Evolutionary conservation across 2,113 vertebrate species (phyloP), one percentile per base, ranked within the genome.

Genomic region (Zosterops pallidus): DNA sequence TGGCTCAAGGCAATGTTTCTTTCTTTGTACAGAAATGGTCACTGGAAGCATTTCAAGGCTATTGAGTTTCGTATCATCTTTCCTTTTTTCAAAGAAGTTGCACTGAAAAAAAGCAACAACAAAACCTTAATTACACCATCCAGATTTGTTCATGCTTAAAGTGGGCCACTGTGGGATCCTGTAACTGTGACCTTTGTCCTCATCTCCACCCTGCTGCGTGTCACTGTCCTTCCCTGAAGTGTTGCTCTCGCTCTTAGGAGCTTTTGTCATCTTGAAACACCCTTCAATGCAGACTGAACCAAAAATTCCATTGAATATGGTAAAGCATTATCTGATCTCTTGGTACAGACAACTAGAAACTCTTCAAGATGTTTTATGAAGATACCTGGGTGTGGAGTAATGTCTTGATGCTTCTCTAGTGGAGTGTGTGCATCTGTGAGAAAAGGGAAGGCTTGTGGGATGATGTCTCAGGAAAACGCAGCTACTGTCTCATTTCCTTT

Each of bases 401-500:
- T 8, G 11, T 78, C 37, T 57, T 2, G 1, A 10, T 35, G 47
- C 11, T 47, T 91, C 16, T 84, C 29, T 46, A 39, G 53, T 5
- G 1, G 12, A 59, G 14, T 25, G 14, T 3, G 9, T 46, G 10
- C 1, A 1, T 28, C 52, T 64, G 2, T 55, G 46, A 78, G 81
- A 29, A 77, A 46, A 50, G 25, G 47, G 42, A 50, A 24, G n/a
- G 28, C 28, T 77, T 28, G 26, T 67, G 65, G 3, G 57, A 26
- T 62, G 1, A 4, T 11, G 22, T 22, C n/a, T 65, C 0, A 0
- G 52, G 75, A 83, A 70, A 64, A 23, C 1, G 1, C 1, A 4
- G 9, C 37, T 49, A 15, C 33, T 4, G 14, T 35, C 42, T 77
- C 3, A 1, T 74, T 94, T 46, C 35, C 14, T 86, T 86, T 70